Base-by-base conservation (phyloP, 2,888 invertebrate species). In the Volucella inflata region DNA sequence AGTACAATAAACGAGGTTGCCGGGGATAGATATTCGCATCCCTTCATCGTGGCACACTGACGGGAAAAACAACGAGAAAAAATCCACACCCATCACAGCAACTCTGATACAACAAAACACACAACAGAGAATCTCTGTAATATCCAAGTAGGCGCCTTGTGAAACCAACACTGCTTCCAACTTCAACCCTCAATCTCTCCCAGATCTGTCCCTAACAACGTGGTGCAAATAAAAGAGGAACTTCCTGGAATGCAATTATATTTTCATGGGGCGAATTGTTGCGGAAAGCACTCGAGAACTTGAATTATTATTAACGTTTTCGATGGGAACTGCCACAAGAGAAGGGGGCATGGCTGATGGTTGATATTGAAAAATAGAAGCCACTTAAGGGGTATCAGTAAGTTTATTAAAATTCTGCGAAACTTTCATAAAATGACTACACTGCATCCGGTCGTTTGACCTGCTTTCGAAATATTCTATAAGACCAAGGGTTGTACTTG, bases 201-300 rank as follows among this genome's bases (percentile, higher is more conserved):
- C 38, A 51, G 57, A 59, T 64, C 64, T 36, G 30, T 6, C 65
- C 36, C 64, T 74, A 74, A 83, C 67, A 68, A 64, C 68, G 68
- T 30, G 30, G 30, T 62, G 57, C 81, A 81, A 80, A 75, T 75
- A 80, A 30, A 70, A 38, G 38, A 77, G 44, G 50, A 55, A 76
- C 65, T 50, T 79, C 70, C 70, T 50, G 80, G 84, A 84, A 84
- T 85, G 81, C 85, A 85, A 85, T 85, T 85, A 85, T 77, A 80
- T 85, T 81, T 85, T 81, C 72, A 81, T 85, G 85, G 30, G 76
- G 72, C 81, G 81, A 85, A 85, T 81, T 85, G 85, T 85, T 84
- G 84, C 85, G 85, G 81, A 85, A 85, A 81, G 81, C 81, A 81
- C 81, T 85, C 72, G 81, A 81, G 74, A 85, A 76, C 76, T 80